phyloP scores from a whole-genome alignment of 2,888 invertebrate species.

The Caenorhabditis becei region DNA sequence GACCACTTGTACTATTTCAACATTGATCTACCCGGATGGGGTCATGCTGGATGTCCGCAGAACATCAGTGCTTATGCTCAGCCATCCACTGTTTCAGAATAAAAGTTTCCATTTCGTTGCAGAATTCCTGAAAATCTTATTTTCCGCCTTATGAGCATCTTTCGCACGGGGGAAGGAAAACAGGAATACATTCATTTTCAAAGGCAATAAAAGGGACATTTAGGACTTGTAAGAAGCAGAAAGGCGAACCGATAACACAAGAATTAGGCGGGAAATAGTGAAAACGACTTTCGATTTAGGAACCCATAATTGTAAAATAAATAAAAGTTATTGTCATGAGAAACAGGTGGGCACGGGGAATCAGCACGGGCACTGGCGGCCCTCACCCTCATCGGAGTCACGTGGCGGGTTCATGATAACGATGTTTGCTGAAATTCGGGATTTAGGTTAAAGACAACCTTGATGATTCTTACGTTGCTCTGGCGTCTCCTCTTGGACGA shows the following conservation, averaged over 20 bases:
- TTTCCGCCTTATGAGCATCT: too few relatives aligned
- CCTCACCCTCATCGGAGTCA: slow-evolving; percentile 33
- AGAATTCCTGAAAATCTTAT: too few relatives aligned
- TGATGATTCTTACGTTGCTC: slow-evolving; percentile 51
- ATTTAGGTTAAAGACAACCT: slow-evolving; percentile 1
- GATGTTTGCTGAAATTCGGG: slow-evolving; percentile 50
- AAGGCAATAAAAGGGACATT: slow-evolving; percentile 16
- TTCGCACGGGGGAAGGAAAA: too few relatives aligned
- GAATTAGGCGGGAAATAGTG: slow-evolving; percentile 7
- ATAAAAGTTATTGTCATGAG: slow-evolving; percentile 11
- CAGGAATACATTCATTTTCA: slow-evolving; percentile 29
- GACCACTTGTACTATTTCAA: slow-evolving; percentile 54
- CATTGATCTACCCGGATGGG: slow-evolving; percentile 36
- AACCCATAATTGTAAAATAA: slow-evolving; percentile 54
- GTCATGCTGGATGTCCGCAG: slow-evolving; percentile 54
- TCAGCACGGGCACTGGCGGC: slow-evolving; percentile 48
- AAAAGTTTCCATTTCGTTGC: too few relatives aligned
- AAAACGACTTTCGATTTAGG: slow-evolving; percentile 21
- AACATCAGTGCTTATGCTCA: slow-evolving; percentile 42
- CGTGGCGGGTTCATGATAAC: slow-evolving; percentile 55
- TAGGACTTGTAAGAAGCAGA: slow-evolving; percentile 2
- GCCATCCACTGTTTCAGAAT: too few relatives aligned
- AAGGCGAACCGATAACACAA: slow-evolving; percentile 17
- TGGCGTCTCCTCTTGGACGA: slow-evolving; percentile 82
- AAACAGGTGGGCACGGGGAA: background rate